Percentiles rank a stretch among this genome's conserved stretches.
phyloP scores from a whole-genome alignment of 2,113 vertebrate species.

The Elephas maximus region DNA sequence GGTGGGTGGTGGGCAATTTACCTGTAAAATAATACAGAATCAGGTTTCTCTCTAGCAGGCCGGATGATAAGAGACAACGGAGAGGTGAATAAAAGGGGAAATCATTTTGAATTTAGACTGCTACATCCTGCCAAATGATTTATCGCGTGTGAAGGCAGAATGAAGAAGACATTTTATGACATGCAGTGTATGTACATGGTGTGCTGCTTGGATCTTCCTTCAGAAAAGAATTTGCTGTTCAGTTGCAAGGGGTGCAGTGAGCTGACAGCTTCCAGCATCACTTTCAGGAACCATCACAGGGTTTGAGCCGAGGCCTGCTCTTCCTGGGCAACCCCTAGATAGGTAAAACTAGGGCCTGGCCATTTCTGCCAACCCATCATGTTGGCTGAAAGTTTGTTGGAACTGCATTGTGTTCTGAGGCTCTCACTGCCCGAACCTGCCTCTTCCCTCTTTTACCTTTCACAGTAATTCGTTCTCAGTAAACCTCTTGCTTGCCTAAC shows the following conservation, averaged over 20 bases:
- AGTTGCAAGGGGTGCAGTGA: neutral
- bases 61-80: slow-evolving; percentile 41
- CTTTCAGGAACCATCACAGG: neutral
- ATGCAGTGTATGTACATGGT: neutral
- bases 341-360: neutral
- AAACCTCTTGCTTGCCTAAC: neutral
- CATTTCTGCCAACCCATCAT: neutral
- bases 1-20: neutral
- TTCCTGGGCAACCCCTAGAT: neutral
- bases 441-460: neutral
- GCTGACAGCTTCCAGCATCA: neutral
- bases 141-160: neutral
- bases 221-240: neutral
- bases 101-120: slow-evolving; percentile 14
- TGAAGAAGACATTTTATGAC: neutral
- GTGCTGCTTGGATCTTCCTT: neutral
- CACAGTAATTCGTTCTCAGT: neutral
- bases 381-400: neutral
- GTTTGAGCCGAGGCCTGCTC: neutral
- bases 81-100: neutral
- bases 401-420: neutral
- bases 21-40: neutral
- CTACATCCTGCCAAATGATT: neutral
- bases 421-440: neutral
- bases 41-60: neutral